These are phyloP conservation scores for Peromyscus aztecus DNA, from an alignment of 2,797 vertebrate genomes.

Conservation along the genomic window DNA sequence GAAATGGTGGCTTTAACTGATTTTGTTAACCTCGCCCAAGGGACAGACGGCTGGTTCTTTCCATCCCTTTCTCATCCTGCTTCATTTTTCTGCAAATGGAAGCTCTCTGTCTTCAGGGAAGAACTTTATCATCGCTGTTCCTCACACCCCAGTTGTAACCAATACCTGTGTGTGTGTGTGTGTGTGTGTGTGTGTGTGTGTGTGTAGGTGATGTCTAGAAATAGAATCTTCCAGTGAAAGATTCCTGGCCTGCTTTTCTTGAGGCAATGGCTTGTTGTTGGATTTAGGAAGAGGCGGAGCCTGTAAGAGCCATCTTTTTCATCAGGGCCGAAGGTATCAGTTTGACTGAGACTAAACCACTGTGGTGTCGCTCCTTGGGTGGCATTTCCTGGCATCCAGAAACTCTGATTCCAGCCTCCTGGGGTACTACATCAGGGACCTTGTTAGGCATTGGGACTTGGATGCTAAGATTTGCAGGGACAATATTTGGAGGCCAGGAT, in stretches of 20 bases:
- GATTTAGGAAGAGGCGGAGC: not conserved
- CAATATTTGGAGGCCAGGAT: not conserved
- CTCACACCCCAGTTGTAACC: constrained; percentile 64
- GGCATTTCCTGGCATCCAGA: not conserved
- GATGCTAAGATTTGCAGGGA: not conserved
- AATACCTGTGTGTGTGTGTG: not conserved
- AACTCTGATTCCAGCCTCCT: not conserved
- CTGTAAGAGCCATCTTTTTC: not conserved
- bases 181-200: not conserved
- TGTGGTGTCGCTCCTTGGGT: not conserved
- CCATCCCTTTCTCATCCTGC: constrained; percentile 28
- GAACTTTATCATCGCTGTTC: constrained; percentile 51
- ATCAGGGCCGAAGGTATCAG: not conserved
- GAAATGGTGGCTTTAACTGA: constrained; percentile 73
- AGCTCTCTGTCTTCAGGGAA: constrained; percentile 62
- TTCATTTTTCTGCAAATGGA: constrained; percentile 74
- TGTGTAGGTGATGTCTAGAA: constrained; percentile 11
- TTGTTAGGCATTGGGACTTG: not conserved
- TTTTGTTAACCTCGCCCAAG: constrained; percentile 67
- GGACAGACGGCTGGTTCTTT: constrained; percentile 44
- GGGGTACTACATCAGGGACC: not conserved
- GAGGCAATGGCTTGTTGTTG: not conserved
- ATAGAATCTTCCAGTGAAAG: constrained; percentile 1
- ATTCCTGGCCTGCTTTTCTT: constrained; percentile 35
- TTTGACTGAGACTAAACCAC: constrained; percentile 34